A percentile compares a stretch with the other conserved stretches of the same genome.
Conservation (phyloP, 2,113 vertebrate genomes). For the Aix galericulata region DNA sequence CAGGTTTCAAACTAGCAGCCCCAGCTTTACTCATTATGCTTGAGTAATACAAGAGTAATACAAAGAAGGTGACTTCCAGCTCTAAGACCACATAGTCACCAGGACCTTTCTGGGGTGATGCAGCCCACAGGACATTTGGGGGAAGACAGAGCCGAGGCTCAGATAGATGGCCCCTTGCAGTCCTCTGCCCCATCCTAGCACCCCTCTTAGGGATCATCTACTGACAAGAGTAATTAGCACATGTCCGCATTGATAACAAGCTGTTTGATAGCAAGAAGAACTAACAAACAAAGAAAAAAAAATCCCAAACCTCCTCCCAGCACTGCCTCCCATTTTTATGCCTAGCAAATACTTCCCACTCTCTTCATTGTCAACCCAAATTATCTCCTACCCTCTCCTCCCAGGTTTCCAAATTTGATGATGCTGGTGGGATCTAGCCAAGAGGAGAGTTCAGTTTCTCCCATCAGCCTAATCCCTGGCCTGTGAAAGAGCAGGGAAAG, state of each 20-base stretch:
- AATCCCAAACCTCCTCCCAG: background rate
- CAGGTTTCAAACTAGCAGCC: background rate
- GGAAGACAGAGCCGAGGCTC: background rate
- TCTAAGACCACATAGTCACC: rapidly evolving
- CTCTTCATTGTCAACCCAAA: constrained; percentile 21
- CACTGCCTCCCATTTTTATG: background rate
- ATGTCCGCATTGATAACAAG: background rate
- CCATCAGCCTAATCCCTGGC: constrained; percentile 28
- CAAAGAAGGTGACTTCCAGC: background rate
- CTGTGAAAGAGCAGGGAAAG: constrained; percentile 15
- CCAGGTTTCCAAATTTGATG: constrained; percentile 45
- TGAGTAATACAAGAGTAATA: background rate
- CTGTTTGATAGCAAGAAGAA: background rate
- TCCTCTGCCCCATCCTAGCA: background rate
- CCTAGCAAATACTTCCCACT: background rate
- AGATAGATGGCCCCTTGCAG: background rate
- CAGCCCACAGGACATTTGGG: rapidly evolving
- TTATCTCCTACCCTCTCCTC: background rate
- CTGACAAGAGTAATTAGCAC: background rate
- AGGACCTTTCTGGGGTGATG: background rate
- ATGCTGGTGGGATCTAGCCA: constrained; percentile 4
- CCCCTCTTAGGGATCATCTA: background rate
- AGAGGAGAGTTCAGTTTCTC: constrained; percentile 55
- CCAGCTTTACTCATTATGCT: background rate
- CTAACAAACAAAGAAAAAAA: background rate